phyloP scores from a whole-genome alignment of 2,113 vertebrate genomes.

The Dissostichus mawsoni region DNA sequence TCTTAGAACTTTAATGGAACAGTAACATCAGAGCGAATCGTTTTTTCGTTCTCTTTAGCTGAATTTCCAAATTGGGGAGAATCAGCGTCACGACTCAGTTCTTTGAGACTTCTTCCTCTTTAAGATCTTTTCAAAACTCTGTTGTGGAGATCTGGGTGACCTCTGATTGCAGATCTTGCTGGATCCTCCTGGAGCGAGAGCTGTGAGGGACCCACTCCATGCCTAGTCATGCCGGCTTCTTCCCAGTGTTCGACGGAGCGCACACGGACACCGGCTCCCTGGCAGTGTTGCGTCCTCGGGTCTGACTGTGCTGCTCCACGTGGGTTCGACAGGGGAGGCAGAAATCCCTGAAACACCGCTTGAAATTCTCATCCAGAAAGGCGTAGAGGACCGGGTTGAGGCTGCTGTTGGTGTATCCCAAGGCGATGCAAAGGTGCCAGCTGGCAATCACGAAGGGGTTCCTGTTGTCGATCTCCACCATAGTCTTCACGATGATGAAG shows the following conservation, averaged over 20 bases:
- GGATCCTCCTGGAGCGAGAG: constrained; percentile 71
- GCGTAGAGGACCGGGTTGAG: constrained; percentile 96
- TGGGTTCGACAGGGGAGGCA: constrained; percentile 86
- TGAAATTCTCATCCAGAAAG: constrained; percentile 96
- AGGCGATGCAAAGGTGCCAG: constrained; percentile 95
- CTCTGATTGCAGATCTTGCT: constrained; percentile 85
- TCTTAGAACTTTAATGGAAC: constrained; percentile 13
- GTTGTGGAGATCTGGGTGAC: constrained; percentile 88
- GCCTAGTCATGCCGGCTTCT: constrained; percentile 89
- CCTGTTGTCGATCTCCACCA: constrained; percentile 91
- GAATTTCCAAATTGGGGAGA: not conserved
- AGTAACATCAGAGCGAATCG: constrained; percentile 4
- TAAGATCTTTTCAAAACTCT: constrained; percentile 73
- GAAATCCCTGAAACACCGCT: constrained; percentile 94
- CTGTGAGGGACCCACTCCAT: constrained; percentile 76
- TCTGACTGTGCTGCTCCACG: constrained; percentile 81
- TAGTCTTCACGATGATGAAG: constrained; percentile 95
- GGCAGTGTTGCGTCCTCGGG: constrained; percentile 77
- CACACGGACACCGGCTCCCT: constrained; percentile 88
- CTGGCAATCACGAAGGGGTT: constrained; percentile 92
- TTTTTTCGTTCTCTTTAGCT: constrained; percentile 8
- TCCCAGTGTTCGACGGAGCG: constrained; percentile 77
- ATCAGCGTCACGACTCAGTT: not conserved
- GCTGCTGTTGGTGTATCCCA: constrained; percentile 98
- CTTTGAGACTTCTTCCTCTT: not conserved